phyloP scores from a whole-genome alignment of 2,113 vertebrate genomes.

The Lonchura striata region DNA sequence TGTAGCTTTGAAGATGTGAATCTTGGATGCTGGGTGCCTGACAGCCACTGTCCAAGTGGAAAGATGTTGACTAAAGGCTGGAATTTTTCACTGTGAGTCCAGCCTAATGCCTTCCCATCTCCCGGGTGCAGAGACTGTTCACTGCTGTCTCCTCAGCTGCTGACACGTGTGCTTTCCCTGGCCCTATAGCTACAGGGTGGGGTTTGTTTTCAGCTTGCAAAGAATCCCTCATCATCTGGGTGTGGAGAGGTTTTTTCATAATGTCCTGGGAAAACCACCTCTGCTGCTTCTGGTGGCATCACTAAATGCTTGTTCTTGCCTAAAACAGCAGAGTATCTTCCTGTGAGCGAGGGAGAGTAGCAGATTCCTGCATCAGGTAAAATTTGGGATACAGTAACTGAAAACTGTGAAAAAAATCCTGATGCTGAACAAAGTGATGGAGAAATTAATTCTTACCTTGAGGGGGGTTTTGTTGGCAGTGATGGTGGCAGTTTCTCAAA shows the following conservation, averaged over 20 bases:
- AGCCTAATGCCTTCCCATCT: not conserved
- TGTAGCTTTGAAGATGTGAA: slow-evolving; percentile 6
- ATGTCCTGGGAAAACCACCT: not conserved
- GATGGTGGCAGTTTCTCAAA: not conserved
- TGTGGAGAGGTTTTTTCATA: slow-evolving; percentile 9
- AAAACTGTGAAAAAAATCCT: not conserved
- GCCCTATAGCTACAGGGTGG: slow-evolving; percentile 26
- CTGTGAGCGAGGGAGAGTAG: not conserved
- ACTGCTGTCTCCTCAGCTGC: not conserved
- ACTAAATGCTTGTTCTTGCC: not conserved
- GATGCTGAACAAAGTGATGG: not conserved
- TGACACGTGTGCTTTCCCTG: slow-evolving; percentile 5
- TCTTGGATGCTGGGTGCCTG: not conserved
- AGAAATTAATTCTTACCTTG: not conserved
- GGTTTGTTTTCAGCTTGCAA: slow-evolving; percentile 41
- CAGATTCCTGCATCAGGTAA: not conserved
- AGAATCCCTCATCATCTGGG: slow-evolving; percentile 30
- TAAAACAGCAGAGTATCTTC: not conserved
- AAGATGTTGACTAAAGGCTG: not conserved
- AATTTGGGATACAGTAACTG: not conserved
- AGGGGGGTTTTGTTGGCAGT: not conserved
- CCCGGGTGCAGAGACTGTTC: not conserved
- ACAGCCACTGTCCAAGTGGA: not conserved
- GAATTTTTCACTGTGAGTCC: not conserved
- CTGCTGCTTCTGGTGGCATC: not conserved